Base-by-base conservation (phyloP, 1,140 invertebrate species). In the Belonocnema kinseyi region DNA sequence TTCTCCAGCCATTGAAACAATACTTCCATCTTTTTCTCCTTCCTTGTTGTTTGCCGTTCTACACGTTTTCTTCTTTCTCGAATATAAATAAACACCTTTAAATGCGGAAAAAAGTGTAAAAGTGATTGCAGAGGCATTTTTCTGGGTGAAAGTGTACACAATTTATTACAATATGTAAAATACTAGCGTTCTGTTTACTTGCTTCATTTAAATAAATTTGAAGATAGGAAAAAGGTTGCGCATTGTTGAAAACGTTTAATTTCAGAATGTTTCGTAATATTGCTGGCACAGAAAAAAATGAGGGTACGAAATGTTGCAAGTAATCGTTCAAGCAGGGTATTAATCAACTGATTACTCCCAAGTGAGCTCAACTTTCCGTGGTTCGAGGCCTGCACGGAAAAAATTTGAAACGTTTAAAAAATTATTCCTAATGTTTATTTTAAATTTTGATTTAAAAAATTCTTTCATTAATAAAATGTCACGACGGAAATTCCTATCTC, bases 151-250 rank as follows among this genome's bases (percentile, higher is more conserved):
- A 19, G 61, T 40, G 26, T 66, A 66, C 33, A 66, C 61, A 66
- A 66, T 66, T 66, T 66, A 26, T 33, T 66, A 40, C 12, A 66
- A 66, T 40, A 40, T 40, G 19, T 66, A 66, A 56, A 56, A 56
- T 56, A 2, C 19, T 66, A 16, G 26, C 33, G 26, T 66, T 66
- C 21, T 66, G 61, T 66, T 66, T 66, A 40, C 26, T 2, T 66
- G 26, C 33, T 33, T 46, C 61, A 40, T 66, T 40, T 26, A 16
- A 10, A 40, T 40, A 21, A 40, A n/a, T 16, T 16, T 16, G 33
- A 16, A 40, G 33, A 33, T 40, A 54, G 6, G 4, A 16, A 21
- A 16, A 2, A 40, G 4, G 33, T 14, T 66, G 61, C 14, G 33
- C 8, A 40, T 40, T 40, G 33, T 66, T 33, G 14, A 11, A 19